Evolutionary conservation across 1,140 invertebrate genomes (phyloP), one percentile per base, ranked within the genome.

Genomic region (Aphelinus certus): DNA sequence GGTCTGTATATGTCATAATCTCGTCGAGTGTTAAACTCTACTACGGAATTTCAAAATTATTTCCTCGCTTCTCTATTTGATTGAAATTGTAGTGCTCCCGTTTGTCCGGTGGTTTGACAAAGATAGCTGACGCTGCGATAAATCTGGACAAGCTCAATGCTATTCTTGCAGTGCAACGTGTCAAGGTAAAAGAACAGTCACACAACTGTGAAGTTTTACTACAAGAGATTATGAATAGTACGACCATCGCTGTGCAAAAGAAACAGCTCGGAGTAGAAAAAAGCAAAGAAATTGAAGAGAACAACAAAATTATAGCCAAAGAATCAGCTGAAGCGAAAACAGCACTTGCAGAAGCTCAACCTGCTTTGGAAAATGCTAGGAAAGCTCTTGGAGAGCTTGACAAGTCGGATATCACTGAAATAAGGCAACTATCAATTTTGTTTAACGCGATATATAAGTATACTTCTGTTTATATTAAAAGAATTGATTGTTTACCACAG

Each of bases 331-430:
- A 96, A 76, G 95, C 95, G 4, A 94, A 95, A 83, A 91, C 91
- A 80, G 92, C 90, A 3, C 85, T 97, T 51, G 91, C 91, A 2
- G 92, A 93, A 62, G 96, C 95, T 1, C 83, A 97, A 81, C 95
- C 95, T 0, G 94, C 92, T 0, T 84, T 97, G 0, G 93, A 95
- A 79, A 91, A 91, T n/a, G 95, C 96, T 1, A 90, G 92, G 82
- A 76, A 92, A 2, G 95, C 95, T 1, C 88, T 98, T 0, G 89
- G 91, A 5, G 93, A 95, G 76, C 86, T 98, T 6, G 94, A 96
- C 58, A 97, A 96, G 86, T 89, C 92, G 1, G 96, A 97, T 82
- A 96, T 98, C 75, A 96, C 95, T 49, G 96, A 97, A 90, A 97
- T 97, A 79, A 90, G 91, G 90, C 89, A 26, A 26, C 26, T 26